phyloP scores from a whole-genome alignment of 1,140 invertebrate genomes.

The Aphaenogaster ashmeadi region DNA sequence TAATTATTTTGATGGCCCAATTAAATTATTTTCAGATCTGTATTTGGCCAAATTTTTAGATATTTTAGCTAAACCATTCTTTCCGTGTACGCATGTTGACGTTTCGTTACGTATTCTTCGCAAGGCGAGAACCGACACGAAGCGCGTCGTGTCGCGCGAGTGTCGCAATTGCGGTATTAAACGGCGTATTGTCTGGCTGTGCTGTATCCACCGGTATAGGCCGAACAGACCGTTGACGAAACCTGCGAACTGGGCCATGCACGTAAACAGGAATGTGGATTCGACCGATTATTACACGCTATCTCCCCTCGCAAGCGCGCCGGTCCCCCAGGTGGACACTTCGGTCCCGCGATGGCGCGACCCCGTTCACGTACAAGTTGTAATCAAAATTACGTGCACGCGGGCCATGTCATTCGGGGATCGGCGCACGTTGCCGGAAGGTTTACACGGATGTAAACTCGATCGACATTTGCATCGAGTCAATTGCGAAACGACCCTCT shows the following conservation, averaged over 20 bases:
- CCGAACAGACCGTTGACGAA: conserved; percentile 34
- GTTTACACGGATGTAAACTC: conserved; percentile 73
- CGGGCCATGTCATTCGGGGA: conserved; percentile 50
- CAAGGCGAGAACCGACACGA: conserved; percentile 2
- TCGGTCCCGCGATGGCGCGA: conserved; percentile 43
- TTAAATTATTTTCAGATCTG: no score
- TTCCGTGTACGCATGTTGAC: neutral
- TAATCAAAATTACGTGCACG: conserved; percentile 74
- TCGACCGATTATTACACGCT: conserved; percentile 74
- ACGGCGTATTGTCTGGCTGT: conserved; percentile 60
- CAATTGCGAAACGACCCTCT: conserved; percentile 58
- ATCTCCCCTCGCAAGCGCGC: conserved; percentile 39
- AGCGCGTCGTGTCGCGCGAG: conserved; percentile 33
- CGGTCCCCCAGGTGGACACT: conserved; percentile 7
- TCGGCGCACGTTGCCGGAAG: conserved; percentile 65
- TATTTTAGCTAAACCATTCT: no score
- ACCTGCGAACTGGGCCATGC: conserved; percentile 34
- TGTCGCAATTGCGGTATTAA: conserved; percentile 62
- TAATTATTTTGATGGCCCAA: no score
- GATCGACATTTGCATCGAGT: conserved; percentile 74
- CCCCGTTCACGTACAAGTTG: conserved; percentile 71
- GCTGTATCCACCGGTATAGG: conserved; percentile 48
- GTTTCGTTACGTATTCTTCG: neutral
- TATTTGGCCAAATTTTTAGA: no score
- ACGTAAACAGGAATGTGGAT: conserved; percentile 73